A percentile compares a stretch with the other conserved stretches of the same genome.
Conservation (phyloP, 1,140 invertebrate genomes). For the Sinonovacula constricta region DNA sequence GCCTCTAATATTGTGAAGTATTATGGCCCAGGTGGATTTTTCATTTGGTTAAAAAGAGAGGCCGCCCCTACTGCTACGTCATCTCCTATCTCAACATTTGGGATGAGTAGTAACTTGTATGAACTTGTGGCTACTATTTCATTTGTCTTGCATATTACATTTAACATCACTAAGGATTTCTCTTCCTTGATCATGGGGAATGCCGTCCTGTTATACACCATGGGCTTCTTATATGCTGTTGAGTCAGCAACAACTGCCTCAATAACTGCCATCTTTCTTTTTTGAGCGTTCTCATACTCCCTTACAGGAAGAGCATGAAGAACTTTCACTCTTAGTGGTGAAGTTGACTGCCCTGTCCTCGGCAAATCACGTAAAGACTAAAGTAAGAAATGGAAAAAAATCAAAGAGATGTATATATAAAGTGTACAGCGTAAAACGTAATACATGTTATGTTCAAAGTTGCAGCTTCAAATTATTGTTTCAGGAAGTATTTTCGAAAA, state of each 20-base stretch:
- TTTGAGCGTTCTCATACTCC: background rate
- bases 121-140: background rate
- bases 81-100: background rate
- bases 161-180: background rate
- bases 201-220: background rate
- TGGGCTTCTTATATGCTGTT: background rate
- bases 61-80: background rate
- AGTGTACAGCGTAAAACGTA: too few relatives aligned
- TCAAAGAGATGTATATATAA: too few relatives aligned
- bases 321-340: background rate
- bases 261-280: background rate
- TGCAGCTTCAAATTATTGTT: too few relatives aligned
- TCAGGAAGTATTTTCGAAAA: too few relatives aligned
- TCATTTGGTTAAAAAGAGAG: background rate
- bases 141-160: background rate
- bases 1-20: background rate
- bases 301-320: background rate
- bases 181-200: background rate
- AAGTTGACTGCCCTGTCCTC: background rate
- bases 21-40: background rate
- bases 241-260: background rate
- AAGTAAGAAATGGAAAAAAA: background rate
- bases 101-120: background rate
- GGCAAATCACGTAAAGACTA: background rate
- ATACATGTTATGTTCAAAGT: background rate